Percentiles rank a stretch among this genome's conserved stretches.
Conservation (phyloP, 2,888 invertebrate genomes). For the Calliphora vomitoria region DNA sequence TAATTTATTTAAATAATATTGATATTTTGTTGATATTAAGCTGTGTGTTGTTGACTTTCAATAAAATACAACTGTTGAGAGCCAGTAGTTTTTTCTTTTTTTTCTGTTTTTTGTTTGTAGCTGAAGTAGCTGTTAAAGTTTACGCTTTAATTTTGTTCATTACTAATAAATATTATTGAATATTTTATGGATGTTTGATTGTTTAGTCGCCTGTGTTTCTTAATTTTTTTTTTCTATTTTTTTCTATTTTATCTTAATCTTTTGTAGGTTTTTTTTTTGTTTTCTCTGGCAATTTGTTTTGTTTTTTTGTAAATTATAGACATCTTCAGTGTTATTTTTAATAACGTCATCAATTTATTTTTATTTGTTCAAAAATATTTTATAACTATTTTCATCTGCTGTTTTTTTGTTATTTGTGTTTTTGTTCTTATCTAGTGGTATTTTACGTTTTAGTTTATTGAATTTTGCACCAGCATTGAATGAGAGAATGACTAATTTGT, state of each 20-base stretch:
- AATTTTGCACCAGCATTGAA: background rate
- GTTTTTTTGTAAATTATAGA: constrained; percentile 44
- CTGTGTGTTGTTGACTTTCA: constrained; percentile 15
- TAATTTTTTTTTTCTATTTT: background rate
- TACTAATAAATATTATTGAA: constrained; percentile 43
- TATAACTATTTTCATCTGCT: constrained; percentile 33
- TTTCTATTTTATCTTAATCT: constrained; percentile 24
- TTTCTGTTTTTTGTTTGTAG: constrained; percentile 8
- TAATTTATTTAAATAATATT: constrained; percentile 63
- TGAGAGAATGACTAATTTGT: constrained; percentile 59
- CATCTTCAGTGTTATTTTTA: constrained; percentile 51
- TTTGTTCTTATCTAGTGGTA: constrained; percentile 2
- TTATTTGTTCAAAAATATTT: constrained; percentile 59
- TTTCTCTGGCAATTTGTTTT: constrained; percentile 3
- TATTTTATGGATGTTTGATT: constrained; percentile 15
- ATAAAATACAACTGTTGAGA: background rate
- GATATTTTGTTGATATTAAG: background rate
- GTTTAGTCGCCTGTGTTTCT: background rate
- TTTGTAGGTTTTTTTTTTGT: background rate
- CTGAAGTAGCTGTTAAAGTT: constrained; percentile 60
- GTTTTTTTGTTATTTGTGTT: background rate
- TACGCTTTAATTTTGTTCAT: constrained; percentile 60
- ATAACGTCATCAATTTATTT: constrained; percentile 76
- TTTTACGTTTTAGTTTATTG: constrained; percentile 54
- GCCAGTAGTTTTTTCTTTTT: background rate